These are phyloP conservation scores for Cichladusa arquata DNA, from an alignment of 2,113 vertebrate genomes.

Conservation along the genomic window DNA sequence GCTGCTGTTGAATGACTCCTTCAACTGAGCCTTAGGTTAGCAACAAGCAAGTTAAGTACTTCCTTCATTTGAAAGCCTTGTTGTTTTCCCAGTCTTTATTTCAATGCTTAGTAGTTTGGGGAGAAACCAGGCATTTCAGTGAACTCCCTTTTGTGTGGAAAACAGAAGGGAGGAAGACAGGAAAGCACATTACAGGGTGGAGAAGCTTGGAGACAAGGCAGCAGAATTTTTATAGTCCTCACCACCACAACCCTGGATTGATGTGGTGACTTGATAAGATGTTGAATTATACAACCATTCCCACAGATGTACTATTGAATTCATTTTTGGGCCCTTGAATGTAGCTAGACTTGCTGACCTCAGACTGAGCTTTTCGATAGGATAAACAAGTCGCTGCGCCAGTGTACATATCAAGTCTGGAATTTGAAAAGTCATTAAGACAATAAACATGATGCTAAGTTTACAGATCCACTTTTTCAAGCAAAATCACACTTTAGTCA, in stretches of 20 bases:
- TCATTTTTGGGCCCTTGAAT: neutral
- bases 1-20: neutral
- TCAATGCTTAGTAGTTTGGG: neutral
- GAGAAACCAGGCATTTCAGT: neutral
- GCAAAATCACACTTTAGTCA: conserved; percentile 27
- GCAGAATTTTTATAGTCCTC: neutral
- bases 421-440: conserved; percentile 48
- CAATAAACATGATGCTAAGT: conserved; percentile 47
- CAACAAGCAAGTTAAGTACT: neutral
- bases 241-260: neutral
- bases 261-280: conserved; percentile 41
- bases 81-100: neutral
- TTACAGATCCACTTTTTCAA: conserved; percentile 48
- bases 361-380: neutral
- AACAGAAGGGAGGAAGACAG: conserved; percentile 16
- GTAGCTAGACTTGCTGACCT: neutral
- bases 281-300: neutral
- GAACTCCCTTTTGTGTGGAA: neutral
- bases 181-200: conserved; percentile 4
- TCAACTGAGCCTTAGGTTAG: neutral
- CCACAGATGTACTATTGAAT: neutral
- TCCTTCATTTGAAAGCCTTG: neutral
- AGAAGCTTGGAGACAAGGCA: neutral
- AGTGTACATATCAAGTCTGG: neutral
- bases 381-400: conserved; percentile 15